Percentiles rank a stretch among this genome's conserved stretches.
Evolutionary conservation across 1,140 invertebrate species (phyloP).

Genomic region (Thrips palmi): DNA sequence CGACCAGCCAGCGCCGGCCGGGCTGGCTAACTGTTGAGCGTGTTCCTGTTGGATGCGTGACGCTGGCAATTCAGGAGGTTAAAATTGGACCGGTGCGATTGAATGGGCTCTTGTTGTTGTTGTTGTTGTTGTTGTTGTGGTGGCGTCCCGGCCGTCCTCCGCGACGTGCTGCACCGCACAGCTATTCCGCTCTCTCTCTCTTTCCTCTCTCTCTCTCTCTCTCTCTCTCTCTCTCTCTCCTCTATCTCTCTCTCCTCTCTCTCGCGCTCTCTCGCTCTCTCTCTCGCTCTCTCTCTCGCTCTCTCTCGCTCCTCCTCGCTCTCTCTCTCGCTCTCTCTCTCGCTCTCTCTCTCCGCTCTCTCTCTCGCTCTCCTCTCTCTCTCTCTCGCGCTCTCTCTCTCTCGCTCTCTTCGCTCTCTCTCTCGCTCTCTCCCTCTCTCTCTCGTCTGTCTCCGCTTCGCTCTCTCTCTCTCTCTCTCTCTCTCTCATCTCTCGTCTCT

Average conservation of each 20-base stretch:
- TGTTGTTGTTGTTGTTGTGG: no score
- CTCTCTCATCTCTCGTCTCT: no score
- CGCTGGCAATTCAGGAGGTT: no score
- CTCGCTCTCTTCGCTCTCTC: not conserved
- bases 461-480: no score
- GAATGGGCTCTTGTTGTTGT: no score
- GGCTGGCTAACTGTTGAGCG: no score
- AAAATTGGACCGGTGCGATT: no score
- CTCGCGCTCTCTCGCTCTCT: not conserved
- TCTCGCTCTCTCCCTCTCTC: not conserved
- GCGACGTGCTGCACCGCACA: not conserved
- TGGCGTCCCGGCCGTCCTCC: no score
- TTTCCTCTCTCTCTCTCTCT: not conserved
- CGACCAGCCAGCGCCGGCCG: no score
- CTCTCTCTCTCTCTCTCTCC: conserved; percentile 1
- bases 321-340: not conserved
- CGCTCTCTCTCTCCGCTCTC: not conserved
- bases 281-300: not conserved
- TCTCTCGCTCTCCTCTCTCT: not conserved
- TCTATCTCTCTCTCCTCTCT: not conserved
- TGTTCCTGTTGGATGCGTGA: no score
- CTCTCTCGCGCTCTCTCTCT: not conserved
- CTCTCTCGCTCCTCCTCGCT: not conserved
- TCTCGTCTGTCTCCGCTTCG: conserved; percentile 4
- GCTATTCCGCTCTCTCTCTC: not conserved